A percentile compares a stretch with the other conserved stretches of the same genome.
Evolutionary conservation across 2,888 invertebrate genomes (phyloP).

Genomic region (Celastrina argiolus): DNA sequence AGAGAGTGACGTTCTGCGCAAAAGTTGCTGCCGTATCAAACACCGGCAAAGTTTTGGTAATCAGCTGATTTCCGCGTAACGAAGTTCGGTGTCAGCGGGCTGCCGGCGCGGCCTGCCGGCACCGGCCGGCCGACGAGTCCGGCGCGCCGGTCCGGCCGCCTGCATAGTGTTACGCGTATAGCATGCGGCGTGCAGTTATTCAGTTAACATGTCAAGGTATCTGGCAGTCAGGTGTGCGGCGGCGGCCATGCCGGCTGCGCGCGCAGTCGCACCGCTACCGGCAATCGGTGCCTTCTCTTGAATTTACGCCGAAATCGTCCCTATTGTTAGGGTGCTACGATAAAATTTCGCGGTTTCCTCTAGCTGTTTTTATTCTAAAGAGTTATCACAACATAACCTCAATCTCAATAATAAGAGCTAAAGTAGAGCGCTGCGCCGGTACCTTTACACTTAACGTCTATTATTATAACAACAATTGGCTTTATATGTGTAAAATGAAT

Average conservation of each 20-base stretch:
- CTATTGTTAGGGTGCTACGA: constrained; percentile 54
- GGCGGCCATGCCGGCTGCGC: constrained; percentile 75
- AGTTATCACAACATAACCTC: constrained; percentile 77
- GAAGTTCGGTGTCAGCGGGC: constrained; percentile 45
- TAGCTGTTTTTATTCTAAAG: constrained; percentile 64
- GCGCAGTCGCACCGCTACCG: constrained; percentile 62
- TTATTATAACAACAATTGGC: constrained; percentile 55
- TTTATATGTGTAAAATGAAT: constrained; percentile 50
- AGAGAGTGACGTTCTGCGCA: constrained; percentile 55
- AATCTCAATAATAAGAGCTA: constrained; percentile 46
- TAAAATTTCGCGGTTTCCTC: constrained; percentile 46
- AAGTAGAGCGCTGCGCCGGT: constrained; percentile 59
- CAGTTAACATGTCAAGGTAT: constrained; percentile 61
- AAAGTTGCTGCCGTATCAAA: constrained; percentile 55
- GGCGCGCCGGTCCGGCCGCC: constrained; percentile 27
- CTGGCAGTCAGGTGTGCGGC: constrained; percentile 70
- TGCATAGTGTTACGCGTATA: constrained; percentile 42
- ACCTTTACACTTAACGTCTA: constrained; percentile 47
- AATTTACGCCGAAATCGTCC: constrained; percentile 51
- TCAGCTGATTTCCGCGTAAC: constrained; percentile 68
- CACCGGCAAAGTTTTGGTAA: constrained; percentile 71
- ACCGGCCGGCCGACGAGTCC: constrained; percentile 37
- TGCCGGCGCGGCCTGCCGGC: constrained; percentile 44
- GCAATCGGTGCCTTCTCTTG: constrained; percentile 51
- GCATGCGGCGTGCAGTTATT: constrained; percentile 46